Base-by-base conservation (phyloP, 2,888 invertebrate species). In the Leptinotarsa haldemani region DNA sequence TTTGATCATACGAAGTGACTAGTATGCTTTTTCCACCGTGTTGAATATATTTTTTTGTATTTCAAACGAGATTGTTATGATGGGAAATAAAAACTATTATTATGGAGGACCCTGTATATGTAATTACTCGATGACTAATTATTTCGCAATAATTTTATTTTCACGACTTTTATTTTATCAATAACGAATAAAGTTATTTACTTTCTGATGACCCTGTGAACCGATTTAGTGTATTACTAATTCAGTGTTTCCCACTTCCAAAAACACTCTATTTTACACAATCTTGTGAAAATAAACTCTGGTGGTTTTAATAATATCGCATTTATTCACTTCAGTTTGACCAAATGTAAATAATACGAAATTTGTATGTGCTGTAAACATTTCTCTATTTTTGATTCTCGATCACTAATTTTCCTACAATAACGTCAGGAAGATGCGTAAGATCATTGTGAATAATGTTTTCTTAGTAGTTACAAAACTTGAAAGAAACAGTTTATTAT, bases 251-350 rank as follows among this genome's bases (percentile, higher is more conserved):
- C 15, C 56, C 47, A 68, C 56, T 68, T 68, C 4, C n/a, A 46
- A 46, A 68, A 22, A 56, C 46, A 20, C 56, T 68, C 18, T 68
- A 56, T 47, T 25, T 68, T 56, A 30, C 46, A 46, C 20, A 16
- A 30, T 56, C 30, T 68, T 9, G 68, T 46, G 47, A 22, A 68
- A 68, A 68, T 68, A 68, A 68, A 68, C 68, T 2, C 46, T 22
- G 9, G 3, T 3, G 56, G 40, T 68, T 40, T 68, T 40, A 52
- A 68, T 68, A 56, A 68, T 56, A 68, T 68, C 30, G 20, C 68
- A 68, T 53, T 68, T 40, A 68, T 68, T 68, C 56, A 30, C 30
- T 68, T 68, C 52, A 46, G 56, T 68, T 56, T 1, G 16, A 56
- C 56, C 22, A 12, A 4, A 47, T 48, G 22, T 20, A 56, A 68